Evolutionary conservation across 2,888 invertebrate species (phyloP), one percentile per base, ranked within the genome.

Genomic region (Sminthurides aquaticus): DNA sequence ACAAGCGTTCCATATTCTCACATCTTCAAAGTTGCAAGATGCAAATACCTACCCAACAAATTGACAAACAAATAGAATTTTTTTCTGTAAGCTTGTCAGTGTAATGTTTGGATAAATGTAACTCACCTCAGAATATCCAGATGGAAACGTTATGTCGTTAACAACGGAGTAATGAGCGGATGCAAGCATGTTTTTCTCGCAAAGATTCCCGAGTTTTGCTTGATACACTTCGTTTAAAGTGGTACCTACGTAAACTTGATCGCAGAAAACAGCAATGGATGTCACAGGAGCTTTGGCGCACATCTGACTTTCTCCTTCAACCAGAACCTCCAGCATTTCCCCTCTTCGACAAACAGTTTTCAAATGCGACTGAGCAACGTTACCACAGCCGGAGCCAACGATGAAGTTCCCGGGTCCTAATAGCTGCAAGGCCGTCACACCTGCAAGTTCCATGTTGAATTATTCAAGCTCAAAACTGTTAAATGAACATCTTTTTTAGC

Each of bases 371-470:
- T 89, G 71, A 70, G 91, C 90, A 0, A 94, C 79, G 0, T 85
- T 86, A 0, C 95, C 95, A 78, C 91, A 88, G 0, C 95, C 95
- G 2, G 88, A 86, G 0, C 94, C 95, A 65, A 94, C 85, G 1
- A 93, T 78, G 25, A 72, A 70, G 5, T 68, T 69, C 1, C 70
- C 69, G 26, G 48, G 29, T n/a, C 62, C 60, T 18, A 73, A 49
- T 26, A 74, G 67, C 34, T 69, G 62, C 48, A 74, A 27, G 1
- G 72, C 72, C 1, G 72, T 71, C 2, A 74, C 67, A 8, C 74
- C 70, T 68, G 15, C 1, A 60, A 25, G 5, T 52, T 52, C 43
- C 8, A 43, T 11, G 18, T 11, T 43, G 8, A 43, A 18, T 43
- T 43, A 43, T 18, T 43, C 18, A 11, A 18, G 8, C 8, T 11